Conservation (phyloP, 30 jellyfish, hydroid and myxozoan genomes). For the Rhopilema esculentum region DNA sequence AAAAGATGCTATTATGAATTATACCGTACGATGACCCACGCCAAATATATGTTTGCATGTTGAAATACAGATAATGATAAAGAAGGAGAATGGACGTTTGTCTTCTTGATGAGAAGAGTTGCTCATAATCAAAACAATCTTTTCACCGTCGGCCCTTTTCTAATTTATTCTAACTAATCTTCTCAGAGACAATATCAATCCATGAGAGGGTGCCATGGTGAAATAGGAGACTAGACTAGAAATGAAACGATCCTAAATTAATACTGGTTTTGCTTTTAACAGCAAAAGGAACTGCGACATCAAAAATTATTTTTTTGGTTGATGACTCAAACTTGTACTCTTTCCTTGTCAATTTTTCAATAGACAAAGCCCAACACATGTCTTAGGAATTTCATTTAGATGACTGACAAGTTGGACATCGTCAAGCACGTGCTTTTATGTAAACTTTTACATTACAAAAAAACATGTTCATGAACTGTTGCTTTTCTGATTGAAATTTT, state of each 20-base stretch:
- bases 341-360: too few relatives aligned
- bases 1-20: too few relatives aligned
- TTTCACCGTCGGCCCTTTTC: neutral
- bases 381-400: neutral
- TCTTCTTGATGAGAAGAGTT: neutral
- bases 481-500: too few relatives aligned
- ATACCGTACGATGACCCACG: neutral
- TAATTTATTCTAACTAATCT: neutral
- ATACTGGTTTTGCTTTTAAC: neutral
- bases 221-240: neutral
- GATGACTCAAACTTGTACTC: too few relatives aligned
- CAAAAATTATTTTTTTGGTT: neutral
- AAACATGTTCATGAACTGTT: too few relatives aligned
- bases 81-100: neutral
- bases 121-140: neutral
- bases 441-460: too few relatives aligned
- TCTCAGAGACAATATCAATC: neutral
- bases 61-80: neutral
- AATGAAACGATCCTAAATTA: neutral
- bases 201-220: neutral
- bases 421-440: neutral
- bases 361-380: neutral
- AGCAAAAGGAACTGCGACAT: neutral
- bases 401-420: too few relatives aligned
- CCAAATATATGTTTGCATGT: neutral